phyloP scores from a whole-genome alignment of 1,140 invertebrate species.

The Bombus haemorrhoidalis region DNA sequence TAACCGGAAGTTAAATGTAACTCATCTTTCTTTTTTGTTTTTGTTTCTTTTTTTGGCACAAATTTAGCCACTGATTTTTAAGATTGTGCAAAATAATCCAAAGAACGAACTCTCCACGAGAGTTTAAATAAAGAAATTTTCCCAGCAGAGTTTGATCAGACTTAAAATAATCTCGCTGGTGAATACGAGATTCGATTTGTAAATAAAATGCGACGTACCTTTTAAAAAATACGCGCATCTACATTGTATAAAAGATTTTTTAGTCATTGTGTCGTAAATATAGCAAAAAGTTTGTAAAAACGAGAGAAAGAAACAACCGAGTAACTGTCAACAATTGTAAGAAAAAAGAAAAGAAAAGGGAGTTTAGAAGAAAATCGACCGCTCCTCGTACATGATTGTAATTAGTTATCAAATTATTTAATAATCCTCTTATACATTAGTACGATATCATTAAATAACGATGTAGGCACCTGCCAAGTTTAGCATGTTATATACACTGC shows the following conservation, averaged over 20 bases:
- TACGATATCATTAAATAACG: conserved; percentile 75
- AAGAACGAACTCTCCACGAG: conserved; percentile 65
- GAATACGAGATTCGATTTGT: conserved; percentile 42
- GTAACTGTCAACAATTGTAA: conserved; percentile 58
- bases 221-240: conserved; percentile 23
- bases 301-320: not conserved
- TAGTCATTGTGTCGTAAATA: conserved; percentile 49
- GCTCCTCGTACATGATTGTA: conserved; percentile 61
- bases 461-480: conserved; percentile 78
- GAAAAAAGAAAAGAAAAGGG: conserved; percentile 38
- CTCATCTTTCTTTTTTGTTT: conserved; percentile 1
- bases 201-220: conserved; percentile 53
- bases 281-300: conserved; percentile 37
- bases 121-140: conserved; percentile 56
- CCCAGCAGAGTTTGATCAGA: conserved; percentile 7
- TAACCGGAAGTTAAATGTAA: conserved; percentile 34
- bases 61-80: conserved; percentile 60
- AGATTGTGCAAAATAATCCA: conserved; percentile 64
- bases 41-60: conserved; percentile 34
- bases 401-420: conserved; percentile 75
- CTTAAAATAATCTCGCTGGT: conserved; percentile 9
- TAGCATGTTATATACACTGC: conserved; percentile 81
- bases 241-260: conserved; percentile 56
- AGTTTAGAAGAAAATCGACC: conserved; percentile 45
- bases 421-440: conserved; percentile 74